These are phyloP conservation scores for Melanophora roralis DNA, from an alignment of 2,888 invertebrate species.

Conservation along the genomic window DNA sequence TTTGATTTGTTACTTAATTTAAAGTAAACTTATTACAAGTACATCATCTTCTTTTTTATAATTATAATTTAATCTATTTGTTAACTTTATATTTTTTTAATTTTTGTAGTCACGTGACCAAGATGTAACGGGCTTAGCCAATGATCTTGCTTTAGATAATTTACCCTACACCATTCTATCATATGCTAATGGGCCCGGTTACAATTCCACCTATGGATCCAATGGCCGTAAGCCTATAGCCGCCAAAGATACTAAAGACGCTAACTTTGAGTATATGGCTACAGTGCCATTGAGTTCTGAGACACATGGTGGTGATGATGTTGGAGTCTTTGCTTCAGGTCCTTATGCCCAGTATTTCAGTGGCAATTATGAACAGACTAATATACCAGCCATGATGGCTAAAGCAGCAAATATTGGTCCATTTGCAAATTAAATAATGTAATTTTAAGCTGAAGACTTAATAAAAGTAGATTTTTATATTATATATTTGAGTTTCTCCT, in stretches of 20 bases:
- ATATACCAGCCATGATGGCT: constrained; percentile 85
- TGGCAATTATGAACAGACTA: constrained; percentile 88
- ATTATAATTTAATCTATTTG: too few relatives aligned
- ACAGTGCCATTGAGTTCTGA: constrained; percentile 81
- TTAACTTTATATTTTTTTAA: too few relatives aligned
- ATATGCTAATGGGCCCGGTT: constrained; percentile 88
- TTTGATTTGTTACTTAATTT: too few relatives aligned
- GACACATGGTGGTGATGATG: constrained; percentile 89
- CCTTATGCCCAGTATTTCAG: constrained; percentile 89
- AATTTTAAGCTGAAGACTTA: too few relatives aligned
- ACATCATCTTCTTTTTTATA: too few relatives aligned
- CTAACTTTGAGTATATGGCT: constrained; percentile 79
- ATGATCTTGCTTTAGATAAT: constrained; percentile 79
- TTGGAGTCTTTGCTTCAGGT: constrained; percentile 86
- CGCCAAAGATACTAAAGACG: constrained; percentile 65
- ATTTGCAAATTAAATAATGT: constrained; percentile 64
- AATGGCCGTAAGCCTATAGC: constrained; percentile 69
- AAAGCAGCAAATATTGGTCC: constrained; percentile 85
- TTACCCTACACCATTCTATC: constrained; percentile 83
- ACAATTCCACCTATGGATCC: constrained; percentile 74
- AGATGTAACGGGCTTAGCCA: constrained; percentile 79
- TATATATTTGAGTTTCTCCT: too few relatives aligned
- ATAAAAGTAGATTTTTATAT: too few relatives aligned
- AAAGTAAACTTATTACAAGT: too few relatives aligned
- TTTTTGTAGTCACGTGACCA: constrained; percentile 77